Base-by-base conservation (phyloP, 2,888 invertebrate species). In the Erebia aethiops region DNA sequence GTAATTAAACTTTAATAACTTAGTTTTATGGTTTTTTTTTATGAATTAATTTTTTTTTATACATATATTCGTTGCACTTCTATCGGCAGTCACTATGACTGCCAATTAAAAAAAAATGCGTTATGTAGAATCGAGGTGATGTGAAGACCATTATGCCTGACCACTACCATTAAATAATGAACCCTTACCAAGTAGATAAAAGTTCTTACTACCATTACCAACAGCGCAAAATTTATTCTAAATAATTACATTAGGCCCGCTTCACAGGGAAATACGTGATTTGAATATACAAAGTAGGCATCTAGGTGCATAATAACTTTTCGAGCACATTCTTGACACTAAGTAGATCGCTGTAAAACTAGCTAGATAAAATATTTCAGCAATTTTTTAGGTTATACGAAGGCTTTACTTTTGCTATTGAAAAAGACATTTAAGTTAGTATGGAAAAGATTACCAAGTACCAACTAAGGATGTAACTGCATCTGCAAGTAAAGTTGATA, bases 401-500 rank as follows among this genome's bases (percentile, higher is more conserved):
- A 52, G 52, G 0, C 5, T 52, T 46, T 14, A 51, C 46, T 46
- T 46, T 13, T 10, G 51, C 5, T n/a, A 7, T 14, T 51, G 5
- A 51, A 51, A 7, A n/a, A 5, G 13, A 49, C 14, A 13, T 7
- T 13, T 51, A 13, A 57, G 8, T 21, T 16, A 57, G 57, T 21
- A n/a, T 35, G 43, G 9, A 16, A 10, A 16, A 35, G 41, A 60
- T 43, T 13, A n/a, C n/a, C n/a, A n/a, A n/a, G n/a, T n/a, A 10
- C 16, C 60, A 60, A 41, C 4, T 60, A 10, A 41, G n/a, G 41
- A 41, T 60, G 41, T 14, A 58, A 18, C 54, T 54, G 11, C 7
- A 58, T 52, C 54, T 54, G 11, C 7, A 64, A 64, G 64, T 35
- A 35, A 35, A 52, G 52, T 54, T n/a, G 26, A 43, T 46, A 63